phyloP scores from a whole-genome alignment of 2,888 invertebrate genomes.

The Maniola hyperantus region DNA sequence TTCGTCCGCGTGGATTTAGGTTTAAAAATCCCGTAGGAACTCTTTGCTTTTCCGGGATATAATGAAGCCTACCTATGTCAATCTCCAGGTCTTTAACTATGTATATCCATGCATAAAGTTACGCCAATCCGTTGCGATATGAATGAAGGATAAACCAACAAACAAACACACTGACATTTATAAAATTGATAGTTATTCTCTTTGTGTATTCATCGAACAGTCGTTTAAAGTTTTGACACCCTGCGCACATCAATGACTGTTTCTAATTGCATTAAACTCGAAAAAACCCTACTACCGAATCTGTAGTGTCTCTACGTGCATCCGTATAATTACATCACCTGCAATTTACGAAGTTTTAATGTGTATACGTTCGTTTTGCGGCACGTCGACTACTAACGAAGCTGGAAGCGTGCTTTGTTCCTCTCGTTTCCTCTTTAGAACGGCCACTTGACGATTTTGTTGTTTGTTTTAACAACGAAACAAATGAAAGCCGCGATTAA shows the following conservation, averaged over 20 bases:
- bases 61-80: too few relatives aligned
- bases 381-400: slow-evolving; percentile 62
- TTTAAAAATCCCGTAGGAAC: too few relatives aligned
- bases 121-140: too few relatives aligned
- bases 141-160: too few relatives aligned
- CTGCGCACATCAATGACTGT: neutral
- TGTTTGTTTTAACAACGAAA: slow-evolving; percentile 66
- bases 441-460: slow-evolving; percentile 66
- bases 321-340: slow-evolving; percentile 62
- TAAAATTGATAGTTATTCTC: too few relatives aligned
- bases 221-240: neutral
- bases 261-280: neutral
- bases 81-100: too few relatives aligned
- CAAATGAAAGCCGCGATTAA: slow-evolving; percentile 67
- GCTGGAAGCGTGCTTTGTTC: slow-evolving; percentile 65
- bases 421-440: slow-evolving; percentile 63
- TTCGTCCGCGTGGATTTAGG: too few relatives aligned
- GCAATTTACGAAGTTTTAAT: slow-evolving; percentile 75
- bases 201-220: neutral
- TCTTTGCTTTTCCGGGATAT: too few relatives aligned
- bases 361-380: slow-evolving; percentile 72
- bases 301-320: slow-evolving; percentile 19
- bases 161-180: too few relatives aligned
- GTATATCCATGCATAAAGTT: too few relatives aligned
- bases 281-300: neutral